Evolutionary conservation across 2,888 invertebrate species (phyloP).

Genomic region (Himalopsyche kuldschensis): DNA sequence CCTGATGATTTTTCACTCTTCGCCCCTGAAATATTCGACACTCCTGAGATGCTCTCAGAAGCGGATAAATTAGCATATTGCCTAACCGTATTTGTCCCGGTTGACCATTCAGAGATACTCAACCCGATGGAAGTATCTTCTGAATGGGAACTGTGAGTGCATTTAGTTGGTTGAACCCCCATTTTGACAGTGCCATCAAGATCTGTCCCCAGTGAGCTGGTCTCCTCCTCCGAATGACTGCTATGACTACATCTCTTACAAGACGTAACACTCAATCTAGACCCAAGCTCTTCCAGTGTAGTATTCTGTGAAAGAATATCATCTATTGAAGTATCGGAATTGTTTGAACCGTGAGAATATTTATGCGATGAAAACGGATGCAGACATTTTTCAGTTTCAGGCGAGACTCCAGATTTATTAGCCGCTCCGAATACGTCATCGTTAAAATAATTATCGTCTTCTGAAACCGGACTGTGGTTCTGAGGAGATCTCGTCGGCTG

Average conservation of each 20-base stretch:
- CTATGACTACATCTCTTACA: conserved; percentile 69
- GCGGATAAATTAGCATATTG: conserved; percentile 77
- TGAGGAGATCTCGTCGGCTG: conserved; percentile 66
- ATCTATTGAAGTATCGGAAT: conserved; percentile 67
- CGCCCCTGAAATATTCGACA: conserved; percentile 61
- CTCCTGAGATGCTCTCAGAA: conserved; percentile 62
- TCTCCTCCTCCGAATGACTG: conserved; percentile 74
- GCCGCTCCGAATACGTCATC: conserved; percentile 67
- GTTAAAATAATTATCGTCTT: conserved; percentile 61
- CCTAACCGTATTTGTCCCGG: conserved; percentile 81
- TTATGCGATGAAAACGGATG: conserved; percentile 53
- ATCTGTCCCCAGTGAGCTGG: conserved; percentile 76
- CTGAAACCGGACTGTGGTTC: conserved; percentile 62
- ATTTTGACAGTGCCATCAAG: conserved; percentile 81
- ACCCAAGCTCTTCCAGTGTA: conserved; percentile 61
- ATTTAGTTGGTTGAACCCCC: conserved; percentile 77
- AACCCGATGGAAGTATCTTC: conserved; percentile 85
- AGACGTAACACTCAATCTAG: conserved; percentile 58
- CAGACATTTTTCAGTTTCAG: conserved; percentile 59
- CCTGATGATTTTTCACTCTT: conserved; percentile 64
- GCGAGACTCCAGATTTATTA: conserved; percentile 61
- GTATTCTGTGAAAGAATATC: conserved; percentile 62
- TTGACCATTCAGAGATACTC: conserved; percentile 86
- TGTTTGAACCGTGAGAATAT: conserved; percentile 62
- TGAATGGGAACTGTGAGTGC: conserved; percentile 81